Evolutionary conservation across 1,140 invertebrate genomes (phyloP), one percentile per base, ranked within the genome.

Genomic region (Wiebesia pumilae): DNA sequence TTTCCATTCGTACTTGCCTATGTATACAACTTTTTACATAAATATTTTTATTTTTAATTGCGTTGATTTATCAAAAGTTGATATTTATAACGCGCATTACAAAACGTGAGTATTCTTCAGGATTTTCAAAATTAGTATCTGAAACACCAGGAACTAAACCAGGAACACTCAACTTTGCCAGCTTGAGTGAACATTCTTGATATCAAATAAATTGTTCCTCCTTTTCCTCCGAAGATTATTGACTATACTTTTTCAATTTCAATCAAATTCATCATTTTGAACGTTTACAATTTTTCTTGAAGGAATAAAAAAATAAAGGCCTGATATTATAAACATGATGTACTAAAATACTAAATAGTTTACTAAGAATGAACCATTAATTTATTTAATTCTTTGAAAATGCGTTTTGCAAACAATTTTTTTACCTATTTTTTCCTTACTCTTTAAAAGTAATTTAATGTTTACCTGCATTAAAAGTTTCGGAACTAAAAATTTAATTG

Each of bases 71-170:
- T 88, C 62, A 89, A 91, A 91, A 91, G 88, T 58, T 89, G 85
- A 82, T 91, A 88, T 93, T 93, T 67, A 93, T 92, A 91, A 92
- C 93, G 89, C 90, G 90, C 90, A 93, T 91, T 88, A 94, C 92
- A 91, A 92, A 94, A 90, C 90, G 87, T 89, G 93, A 93, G 90
- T 92, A 91, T 90, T 94, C 90, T 16, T 88, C 89, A 83, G 84
- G 83, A 88, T 91, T 91, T 88, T 92, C 88, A 77, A 89, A 89
- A 91, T 91, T 91, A 87, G 90, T 86, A 90, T 90, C 90, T 89
- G 90, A 90, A 81, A 89, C 88, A 87, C 89, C 91, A 71, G 89
- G 88, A 89, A 91, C 90, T 89, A 94, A n/a, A n/a, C n/a, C n/a
- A n/a, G n/a, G n/a, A n/a, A n/a, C n/a, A n/a, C n/a, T n/a, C n/a